Base-by-base conservation (phyloP, 2,888 invertebrate species). In the Elaeidobius kamerunicus region DNA sequence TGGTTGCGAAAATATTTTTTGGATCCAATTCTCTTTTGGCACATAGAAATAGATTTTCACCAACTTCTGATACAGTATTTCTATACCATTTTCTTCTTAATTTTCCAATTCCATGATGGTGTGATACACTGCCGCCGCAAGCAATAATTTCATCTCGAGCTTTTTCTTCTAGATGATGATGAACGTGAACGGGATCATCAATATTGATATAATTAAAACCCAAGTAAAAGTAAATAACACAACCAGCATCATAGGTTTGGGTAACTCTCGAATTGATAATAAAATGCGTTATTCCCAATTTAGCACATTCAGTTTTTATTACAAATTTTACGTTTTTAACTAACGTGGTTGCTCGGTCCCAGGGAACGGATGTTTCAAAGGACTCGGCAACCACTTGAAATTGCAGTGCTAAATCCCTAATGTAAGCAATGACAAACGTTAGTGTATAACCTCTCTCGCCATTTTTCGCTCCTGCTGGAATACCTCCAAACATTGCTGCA, bases 351-450 rank as follows among this genome's bases (percentile, higher is more conserved):
- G 92, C 84, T 46, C 90, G 83, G 74, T 94, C 92, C 98, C 98
- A 99, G 1, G 98, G 90, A 1, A 96, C 96, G 0, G 98, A 98
- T 0, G 99, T 99, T 76, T 99, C 98, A 76, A 99, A 99, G 0
- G 97, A 97, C 73, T 99, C 98, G 0, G 95, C 89, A 1, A 97
- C 85, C 14, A 96, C 82, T 60, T 84, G 82, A 71, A 87, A 91
- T 48, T 92, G 88, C 59, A 98, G 78, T 0, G 87, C 97, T 42
- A 97, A 76, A 71, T 99, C 98, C 74, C 98, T 81, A 34, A 99
- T 85, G 70, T 99, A 99, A 7, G 99, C 99, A 60, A 99, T 98
- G 52, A 97, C 94, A 71, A 97, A 99, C 0, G 99, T 99, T 36
- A 99, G 78, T 66, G 91, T 87, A 69, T 99, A 99, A 2, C 99